These are phyloP conservation scores for Caenorhabditis tropicalis DNA, from an alignment of 1,140 invertebrate genomes.

Conservation along the genomic window DNA sequence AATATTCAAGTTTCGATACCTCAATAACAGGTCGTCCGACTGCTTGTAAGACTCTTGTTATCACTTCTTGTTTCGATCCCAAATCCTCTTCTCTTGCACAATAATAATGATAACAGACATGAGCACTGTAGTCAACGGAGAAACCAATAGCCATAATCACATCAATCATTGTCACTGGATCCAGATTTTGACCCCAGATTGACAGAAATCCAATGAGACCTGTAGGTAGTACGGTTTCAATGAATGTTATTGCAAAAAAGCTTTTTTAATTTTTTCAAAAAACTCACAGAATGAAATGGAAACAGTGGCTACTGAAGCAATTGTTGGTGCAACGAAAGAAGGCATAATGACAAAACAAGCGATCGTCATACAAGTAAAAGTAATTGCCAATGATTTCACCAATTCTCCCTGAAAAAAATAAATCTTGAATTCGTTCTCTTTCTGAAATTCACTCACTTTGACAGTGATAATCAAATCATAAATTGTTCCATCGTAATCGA, in stretches of 20 bases:
- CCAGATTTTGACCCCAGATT: constrained; percentile 46
- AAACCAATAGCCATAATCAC: constrained; percentile 52
- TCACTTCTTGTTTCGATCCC: constrained; percentile 12
- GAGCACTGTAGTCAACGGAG: constrained; percentile 45
- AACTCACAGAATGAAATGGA: constrained; percentile 52
- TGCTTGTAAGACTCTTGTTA: neutral
- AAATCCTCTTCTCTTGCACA: neutral
- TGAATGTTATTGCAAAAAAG: no score
- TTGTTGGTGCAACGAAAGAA: constrained; percentile 29
- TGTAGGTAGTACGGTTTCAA: no score
- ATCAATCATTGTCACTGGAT: constrained; percentile 53
- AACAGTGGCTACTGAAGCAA: constrained; percentile 47
- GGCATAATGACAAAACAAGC: constrained; percentile 53
- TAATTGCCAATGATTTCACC: constrained; percentile 47
- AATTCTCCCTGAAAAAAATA: constrained; percentile 44
- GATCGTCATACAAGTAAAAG: constrained; percentile 50
- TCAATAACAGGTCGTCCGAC: constrained; percentile 41
- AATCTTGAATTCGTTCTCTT: neutral
- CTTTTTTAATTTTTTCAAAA: neutral
- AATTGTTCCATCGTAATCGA: constrained; percentile 53
- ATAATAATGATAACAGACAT: constrained; percentile 52
- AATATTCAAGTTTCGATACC: neutral
- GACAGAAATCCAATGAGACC: constrained; percentile 47
- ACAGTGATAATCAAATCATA: constrained; percentile 53
- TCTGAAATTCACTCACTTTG: constrained; percentile 13